Base-by-base conservation (phyloP, 2,797 vertebrate species). In the Enteromius fasciolatus region DNA sequence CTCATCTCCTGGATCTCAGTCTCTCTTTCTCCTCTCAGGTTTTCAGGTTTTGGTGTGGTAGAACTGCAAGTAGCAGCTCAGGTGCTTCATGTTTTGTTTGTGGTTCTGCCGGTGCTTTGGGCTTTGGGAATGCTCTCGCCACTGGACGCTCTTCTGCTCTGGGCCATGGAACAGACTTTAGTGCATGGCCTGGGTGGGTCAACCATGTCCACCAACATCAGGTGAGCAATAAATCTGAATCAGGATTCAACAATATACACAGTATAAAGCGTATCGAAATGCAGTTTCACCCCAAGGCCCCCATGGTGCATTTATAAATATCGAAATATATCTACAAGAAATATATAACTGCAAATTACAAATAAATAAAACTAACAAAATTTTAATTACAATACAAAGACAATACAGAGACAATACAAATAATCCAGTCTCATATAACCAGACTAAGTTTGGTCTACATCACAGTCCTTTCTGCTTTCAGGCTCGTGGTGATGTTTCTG, bases 161-260 rank as follows among this genome's bases (percentile, higher is more conserved):
- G 98, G 98, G 94, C 93, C 88, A 96, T 97, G 95, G 98, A 99
- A 86, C 98, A 99, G 87, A 90, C 93, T 70, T 94, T 99, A 83
- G 96, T 97, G 88, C 97, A 99, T 87, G 96, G 96, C 77, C 92
- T 99, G 68, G 98, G 98, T 88, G 98, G 98, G 76, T 99, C 98
- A 10, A 93, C 97, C 75, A 96, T 99, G 97, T 96, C 97, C 89
- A 97, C 95, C 89, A 97, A 97, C 90, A 83, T 95, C 88, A 94
- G 97, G 98, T 99, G 94, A 93, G 78, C 73, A 69, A 41, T 28
- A 14, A 52, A 25, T 18, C 31, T 12, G 63, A 20, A 14, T 20
- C 33, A 33, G 5, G 31, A 31, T 31, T 31, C 31, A 33, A 33
- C 33, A 33, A 33, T 33, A 33, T 33, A 33, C 33, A 33, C 33